Evolutionary conservation across 2,113 vertebrate genomes (phyloP).

Genomic region (Lepus timidus): DNA sequence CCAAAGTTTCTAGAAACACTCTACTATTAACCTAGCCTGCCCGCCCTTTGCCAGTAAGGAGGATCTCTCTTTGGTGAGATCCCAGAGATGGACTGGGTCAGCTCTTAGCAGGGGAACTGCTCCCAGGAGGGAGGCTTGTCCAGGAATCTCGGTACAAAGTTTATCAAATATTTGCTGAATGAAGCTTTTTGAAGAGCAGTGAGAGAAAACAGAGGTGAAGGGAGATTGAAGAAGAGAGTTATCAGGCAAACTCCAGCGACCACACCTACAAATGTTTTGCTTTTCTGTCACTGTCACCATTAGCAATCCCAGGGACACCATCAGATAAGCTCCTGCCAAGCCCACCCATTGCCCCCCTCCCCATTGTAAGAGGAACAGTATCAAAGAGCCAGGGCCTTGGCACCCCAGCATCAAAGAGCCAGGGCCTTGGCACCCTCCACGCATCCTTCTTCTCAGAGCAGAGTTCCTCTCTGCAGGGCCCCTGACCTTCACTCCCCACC

Average conservation of each 20-base stretch:
- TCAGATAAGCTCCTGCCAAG: background rate
- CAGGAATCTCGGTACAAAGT: background rate
- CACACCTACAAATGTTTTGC: background rate
- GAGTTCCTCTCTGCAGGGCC: background rate
- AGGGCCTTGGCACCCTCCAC: background rate
- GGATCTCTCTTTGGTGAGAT: no score
- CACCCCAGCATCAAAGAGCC: background rate
- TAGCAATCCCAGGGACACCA: background rate
- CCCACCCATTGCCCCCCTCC: background rate
- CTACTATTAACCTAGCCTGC: background rate
- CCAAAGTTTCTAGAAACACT: background rate
- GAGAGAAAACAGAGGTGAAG: background rate
- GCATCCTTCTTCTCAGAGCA: no score
- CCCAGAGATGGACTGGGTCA: background rate
- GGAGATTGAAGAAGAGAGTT: background rate
- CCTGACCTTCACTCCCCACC: background rate
- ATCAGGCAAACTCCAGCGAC: background rate
- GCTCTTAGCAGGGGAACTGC: background rate
- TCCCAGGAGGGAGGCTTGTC: background rate
- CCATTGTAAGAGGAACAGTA: background rate
- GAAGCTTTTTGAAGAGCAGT: conserved; percentile 17
- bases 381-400: background rate
- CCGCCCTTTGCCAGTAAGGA: background rate
- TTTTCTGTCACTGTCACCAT: background rate
- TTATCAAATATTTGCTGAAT: background rate